phyloP scores from a whole-genome alignment of 2,113 vertebrate species.

The Psilopsiagon aymara region DNA sequence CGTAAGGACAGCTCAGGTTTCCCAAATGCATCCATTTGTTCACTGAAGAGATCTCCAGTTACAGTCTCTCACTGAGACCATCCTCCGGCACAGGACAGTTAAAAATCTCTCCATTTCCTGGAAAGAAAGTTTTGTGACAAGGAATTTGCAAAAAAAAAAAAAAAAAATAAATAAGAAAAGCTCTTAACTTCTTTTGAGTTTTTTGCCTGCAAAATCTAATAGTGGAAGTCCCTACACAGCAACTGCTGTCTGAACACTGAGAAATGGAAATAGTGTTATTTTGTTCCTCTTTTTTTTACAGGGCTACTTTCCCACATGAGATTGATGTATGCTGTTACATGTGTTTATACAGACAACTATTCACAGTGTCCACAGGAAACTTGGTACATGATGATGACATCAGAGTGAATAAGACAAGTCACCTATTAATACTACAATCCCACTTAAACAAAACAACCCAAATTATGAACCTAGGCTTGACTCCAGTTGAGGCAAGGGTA shows the following conservation, averaged over 20 bases:
- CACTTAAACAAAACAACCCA: not conserved
- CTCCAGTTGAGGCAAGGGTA: fast-evolving
- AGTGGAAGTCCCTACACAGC: not conserved
- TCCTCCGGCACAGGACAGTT: not conserved
- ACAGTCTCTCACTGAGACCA: not conserved
- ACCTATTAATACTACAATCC: not conserved
- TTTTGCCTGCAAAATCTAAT: not conserved
- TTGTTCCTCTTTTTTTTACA: not conserved
- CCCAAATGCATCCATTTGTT: not conserved
- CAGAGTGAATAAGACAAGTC: not conserved
- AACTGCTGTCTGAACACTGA: not conserved
- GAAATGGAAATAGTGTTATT: not conserved
- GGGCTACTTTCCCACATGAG: not conserved
- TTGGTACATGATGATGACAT: not conserved
- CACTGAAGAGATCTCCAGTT: not conserved
- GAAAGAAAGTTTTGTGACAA: not conserved
- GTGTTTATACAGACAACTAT: not conserved
- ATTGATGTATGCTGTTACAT: not conserved
- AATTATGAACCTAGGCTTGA: not conserved
- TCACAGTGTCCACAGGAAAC: not conserved
- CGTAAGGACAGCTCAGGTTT: not conserved
- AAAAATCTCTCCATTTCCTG: not conserved
- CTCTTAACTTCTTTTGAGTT: not conserved
- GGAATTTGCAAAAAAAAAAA: not conserved
- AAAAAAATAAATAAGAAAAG: not conserved